Base-by-base conservation (phyloP, 2,113 vertebrate species). In the Hippocampus abdominalis region DNA sequence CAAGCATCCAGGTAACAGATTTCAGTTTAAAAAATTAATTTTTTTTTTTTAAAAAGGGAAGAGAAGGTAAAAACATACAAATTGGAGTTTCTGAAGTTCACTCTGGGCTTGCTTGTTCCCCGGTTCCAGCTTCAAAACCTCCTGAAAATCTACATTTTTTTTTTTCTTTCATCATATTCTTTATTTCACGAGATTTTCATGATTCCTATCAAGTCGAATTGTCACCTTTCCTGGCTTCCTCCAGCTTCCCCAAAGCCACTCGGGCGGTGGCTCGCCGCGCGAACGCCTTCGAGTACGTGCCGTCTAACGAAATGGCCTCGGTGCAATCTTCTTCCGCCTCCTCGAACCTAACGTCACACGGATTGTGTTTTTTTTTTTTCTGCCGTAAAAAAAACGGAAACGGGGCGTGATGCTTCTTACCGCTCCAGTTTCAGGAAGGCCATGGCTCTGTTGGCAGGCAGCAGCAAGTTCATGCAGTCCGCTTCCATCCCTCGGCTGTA, bases 391-490 rank as follows among this genome's bases (percentile, higher is more conserved):
- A 23, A 11, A 12, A 16, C 12, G 0, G 3, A 32, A 21, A 36
- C 2, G 8, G 11, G 20, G 15, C 51, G 1, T 1, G 21, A n/a
- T 12, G 1, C 29, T 27, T 20, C 88, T 90, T 89, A 96, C 96
- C 81, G 96, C 60, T 96, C 89, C 44, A 97, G 90, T 82, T 96
- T 98, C 8, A 99, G 89, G 74, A 92, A 95, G 46, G 97, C 95
- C 97, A 99, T 99, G 57, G 97, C 97, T 89, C 97, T 93, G 87
- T 99, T 98, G n/a, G 97, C 97, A 1, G 95, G 94, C 64, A 99
- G 91, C 0, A 99, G 91, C 0, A 93, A 95, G 54, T 98, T 98
- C 77, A 89, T 84, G 75, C 84, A 66, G 91, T 99, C 97, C 21
- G 93, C 96, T 89, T 94, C 91, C 32, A 98, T 94, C 12, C 97